phyloP scores from a whole-genome alignment of 2,113 vertebrate genomes.

The Chitala chitala region DNA sequence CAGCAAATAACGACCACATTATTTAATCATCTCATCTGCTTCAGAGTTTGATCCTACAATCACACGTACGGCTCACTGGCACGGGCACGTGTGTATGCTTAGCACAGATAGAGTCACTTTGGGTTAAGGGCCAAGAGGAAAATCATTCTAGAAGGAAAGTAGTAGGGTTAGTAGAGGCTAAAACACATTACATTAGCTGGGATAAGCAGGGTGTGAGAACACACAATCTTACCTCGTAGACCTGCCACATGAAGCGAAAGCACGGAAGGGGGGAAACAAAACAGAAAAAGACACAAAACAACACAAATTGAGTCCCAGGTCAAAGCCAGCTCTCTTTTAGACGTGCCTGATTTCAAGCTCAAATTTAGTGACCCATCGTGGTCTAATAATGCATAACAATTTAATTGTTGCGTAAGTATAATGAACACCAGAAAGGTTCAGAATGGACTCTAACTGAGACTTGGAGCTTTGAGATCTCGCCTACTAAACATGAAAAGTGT shows the following conservation, averaged over 20 bases:
- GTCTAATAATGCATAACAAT: too few species aligned
- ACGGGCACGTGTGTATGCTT: too few species aligned
- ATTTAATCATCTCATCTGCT: too few species aligned
- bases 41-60: too few species aligned
- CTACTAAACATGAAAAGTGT: neutral
- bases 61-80: too few species aligned
- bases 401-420: neutral
- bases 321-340: neutral
- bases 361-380: too few species aligned
- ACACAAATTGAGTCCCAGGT: slow-evolving; percentile 20
- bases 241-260: slow-evolving; percentile 85
- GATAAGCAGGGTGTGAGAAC: slow-evolving; percentile 51
- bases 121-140: slow-evolving; percentile 5
- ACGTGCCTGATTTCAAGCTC: neutral
- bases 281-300: slow-evolving; percentile 61
- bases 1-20: too few species aligned
- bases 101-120: slow-evolving; percentile 17
- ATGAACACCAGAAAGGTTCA: neutral
- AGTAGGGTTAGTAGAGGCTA: slow-evolving; percentile 51
- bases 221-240: slow-evolving; percentile 92
- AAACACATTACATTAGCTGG: slow-evolving; percentile 60
- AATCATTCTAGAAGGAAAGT: neutral
- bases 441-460: neutral
- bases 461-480: neutral
- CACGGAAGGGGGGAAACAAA: slow-evolving; percentile 59